phyloP scores from a whole-genome alignment of 2,888 invertebrate species.

The Tetanocera ferruginea region DNA sequence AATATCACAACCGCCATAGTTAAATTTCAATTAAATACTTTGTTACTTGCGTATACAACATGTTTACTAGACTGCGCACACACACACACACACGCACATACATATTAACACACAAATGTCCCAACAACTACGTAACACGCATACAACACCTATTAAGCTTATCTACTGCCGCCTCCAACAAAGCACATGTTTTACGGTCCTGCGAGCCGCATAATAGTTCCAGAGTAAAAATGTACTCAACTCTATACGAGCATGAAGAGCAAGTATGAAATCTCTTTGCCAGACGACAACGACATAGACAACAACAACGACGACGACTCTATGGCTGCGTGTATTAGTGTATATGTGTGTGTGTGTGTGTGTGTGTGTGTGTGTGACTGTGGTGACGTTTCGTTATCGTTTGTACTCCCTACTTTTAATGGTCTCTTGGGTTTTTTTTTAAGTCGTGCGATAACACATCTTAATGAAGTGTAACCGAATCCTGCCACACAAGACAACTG shows the following conservation, averaged over 20 bases:
- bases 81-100: slow-evolving; percentile 31
- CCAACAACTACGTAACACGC: not conserved
- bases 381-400: not conserved
- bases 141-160: not conserved
- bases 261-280: too few relatives aligned
- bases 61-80: slow-evolving; percentile 49
- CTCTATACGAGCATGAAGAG: too few relatives aligned
- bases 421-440: slow-evolving; percentile 33
- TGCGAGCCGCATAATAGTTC: too few relatives aligned
- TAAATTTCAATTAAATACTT: slow-evolving; percentile 64
- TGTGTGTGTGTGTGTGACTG: not conserved
- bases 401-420: not conserved
- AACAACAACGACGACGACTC: not conserved
- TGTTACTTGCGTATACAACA: slow-evolving; percentile 63
- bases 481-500: not conserved
- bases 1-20: slow-evolving; percentile 35
- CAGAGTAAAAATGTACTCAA: not conserved
- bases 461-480: slow-evolving; percentile 41
- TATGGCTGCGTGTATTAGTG: not conserved
- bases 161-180: too few relatives aligned
- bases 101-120: not conserved
- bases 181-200: too few relatives aligned
- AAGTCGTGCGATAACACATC: slow-evolving; percentile 38
- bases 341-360: not conserved
- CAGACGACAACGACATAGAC: too few relatives aligned